Conservation (phyloP, 2,888 invertebrate species). For the Diplazon laetatorius region DNA sequence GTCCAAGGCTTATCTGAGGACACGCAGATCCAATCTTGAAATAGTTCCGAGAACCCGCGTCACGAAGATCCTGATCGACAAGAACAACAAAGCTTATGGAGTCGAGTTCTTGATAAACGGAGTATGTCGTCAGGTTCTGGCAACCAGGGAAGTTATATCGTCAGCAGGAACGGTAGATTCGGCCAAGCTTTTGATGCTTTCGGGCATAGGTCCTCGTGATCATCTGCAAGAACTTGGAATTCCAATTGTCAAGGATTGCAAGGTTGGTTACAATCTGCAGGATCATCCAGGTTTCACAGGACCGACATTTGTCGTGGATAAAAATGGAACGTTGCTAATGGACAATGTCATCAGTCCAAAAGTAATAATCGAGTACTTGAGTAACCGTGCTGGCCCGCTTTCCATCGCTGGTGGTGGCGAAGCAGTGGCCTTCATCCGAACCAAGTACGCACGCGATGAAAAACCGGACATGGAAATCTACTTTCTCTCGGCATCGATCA, state of each 20-base stretch:
- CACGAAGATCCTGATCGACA: conserved; percentile 73
- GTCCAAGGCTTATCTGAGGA: conserved; percentile 83
- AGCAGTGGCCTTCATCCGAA: conserved; percentile 81
- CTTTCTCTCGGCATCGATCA: conserved; percentile 83
- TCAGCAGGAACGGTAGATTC: conserved; percentile 91
- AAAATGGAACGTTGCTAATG: conserved; percentile 84
- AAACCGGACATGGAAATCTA: conserved; percentile 82
- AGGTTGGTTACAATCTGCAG: conserved; percentile 87
- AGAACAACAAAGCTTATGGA: conserved; percentile 76
- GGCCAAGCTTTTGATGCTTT: conserved; percentile 89
- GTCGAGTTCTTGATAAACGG: conserved; percentile 84
- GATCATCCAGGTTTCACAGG: conserved; percentile 88
- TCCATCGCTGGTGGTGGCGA: conserved; percentile 82
- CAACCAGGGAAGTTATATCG: conserved; percentile 85
- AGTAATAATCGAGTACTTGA: conserved; percentile 77
- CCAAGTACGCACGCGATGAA: conserved; percentile 80
- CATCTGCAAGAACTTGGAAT: conserved; percentile 85
- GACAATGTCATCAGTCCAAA: conserved; percentile 70
- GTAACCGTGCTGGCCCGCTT: conserved; percentile 77
- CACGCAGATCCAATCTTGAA: conserved; percentile 80
- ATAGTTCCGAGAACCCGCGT: conserved; percentile 76
- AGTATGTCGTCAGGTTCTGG: conserved; percentile 83
- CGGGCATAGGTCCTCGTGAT: conserved; percentile 87
- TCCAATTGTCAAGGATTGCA: conserved; percentile 85
- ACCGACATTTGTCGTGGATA: conserved; percentile 86